Evolutionary conservation across 2,797 vertebrate species (phyloP).

Genomic region (Tauraco hartlaubi): DNA sequence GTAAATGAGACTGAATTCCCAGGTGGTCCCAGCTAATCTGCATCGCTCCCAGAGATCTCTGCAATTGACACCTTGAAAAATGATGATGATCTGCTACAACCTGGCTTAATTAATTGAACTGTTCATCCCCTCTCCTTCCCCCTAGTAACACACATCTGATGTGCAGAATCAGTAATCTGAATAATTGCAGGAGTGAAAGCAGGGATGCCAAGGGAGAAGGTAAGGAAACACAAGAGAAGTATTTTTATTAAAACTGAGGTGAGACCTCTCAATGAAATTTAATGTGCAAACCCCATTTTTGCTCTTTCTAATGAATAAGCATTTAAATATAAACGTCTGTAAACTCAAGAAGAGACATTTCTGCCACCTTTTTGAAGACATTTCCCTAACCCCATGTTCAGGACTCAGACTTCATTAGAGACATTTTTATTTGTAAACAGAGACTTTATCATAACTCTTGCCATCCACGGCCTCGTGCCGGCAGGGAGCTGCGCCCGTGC

Average conservation of each 20-base stretch:
- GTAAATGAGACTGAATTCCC: background rate
- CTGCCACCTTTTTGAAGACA: background rate
- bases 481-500: background rate
- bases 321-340: background rate
- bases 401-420: background rate
- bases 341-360: background rate
- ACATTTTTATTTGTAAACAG: background rate
- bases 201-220: background rate
- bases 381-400: background rate
- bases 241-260: background rate
- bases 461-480: rapidly evolving
- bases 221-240: background rate
- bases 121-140: constrained; percentile 12
- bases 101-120: constrained; percentile 50
- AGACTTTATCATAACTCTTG: background rate
- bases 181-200: background rate
- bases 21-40: background rate
- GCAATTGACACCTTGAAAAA: constrained; percentile 47
- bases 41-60: background rate
- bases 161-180: background rate
- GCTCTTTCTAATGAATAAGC: background rate
- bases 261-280: background rate
- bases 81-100: constrained; percentile 26
- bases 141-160: background rate
- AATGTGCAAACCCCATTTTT: background rate